Conservation (phyloP, 1,140 invertebrate species). For the Portunus trituberculatus region DNA sequence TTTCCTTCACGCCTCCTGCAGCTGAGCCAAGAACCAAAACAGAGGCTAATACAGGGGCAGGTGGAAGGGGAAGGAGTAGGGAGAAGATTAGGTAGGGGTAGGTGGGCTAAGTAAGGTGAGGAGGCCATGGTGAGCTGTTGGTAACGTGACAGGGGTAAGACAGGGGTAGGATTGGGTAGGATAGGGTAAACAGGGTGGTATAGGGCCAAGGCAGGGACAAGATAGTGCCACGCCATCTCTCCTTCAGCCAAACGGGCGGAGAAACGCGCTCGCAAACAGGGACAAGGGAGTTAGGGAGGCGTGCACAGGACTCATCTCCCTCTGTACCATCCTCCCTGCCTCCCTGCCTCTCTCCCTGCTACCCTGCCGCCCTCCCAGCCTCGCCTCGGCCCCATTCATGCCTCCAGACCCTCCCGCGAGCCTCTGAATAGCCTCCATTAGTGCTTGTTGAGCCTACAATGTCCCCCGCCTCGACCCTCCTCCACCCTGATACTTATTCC, state of each 20-base stretch:
- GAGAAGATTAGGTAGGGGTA: too few relatives aligned
- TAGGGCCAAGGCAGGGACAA: too few relatives aligned
- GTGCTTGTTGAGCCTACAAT: constrained; percentile 58
- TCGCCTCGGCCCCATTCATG: constrained; percentile 34
- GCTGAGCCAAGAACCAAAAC: background rate
- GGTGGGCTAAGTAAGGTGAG: too few relatives aligned
- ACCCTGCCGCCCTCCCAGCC: background rate
- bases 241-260: background rate
- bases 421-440: constrained; percentile 51
- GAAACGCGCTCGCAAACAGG: background rate
- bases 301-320: background rate
- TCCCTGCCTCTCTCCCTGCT: background rate
- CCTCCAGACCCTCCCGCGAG: background rate
- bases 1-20: constrained; percentile 8
- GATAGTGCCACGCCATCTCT: background rate
- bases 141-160: too few relatives aligned
- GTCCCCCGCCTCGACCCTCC: background rate
- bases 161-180: too few relatives aligned
- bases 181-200: too few relatives aligned
- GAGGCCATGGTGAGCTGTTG: too few relatives aligned
- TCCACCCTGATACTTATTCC: background rate
- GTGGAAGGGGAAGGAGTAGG: too few relatives aligned
- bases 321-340: too few relatives aligned
- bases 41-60: too few relatives aligned
- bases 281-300: too few relatives aligned